phyloP scores from a whole-genome alignment of 2,113 vertebrate species.

The Triplophysa rosa region DNA sequence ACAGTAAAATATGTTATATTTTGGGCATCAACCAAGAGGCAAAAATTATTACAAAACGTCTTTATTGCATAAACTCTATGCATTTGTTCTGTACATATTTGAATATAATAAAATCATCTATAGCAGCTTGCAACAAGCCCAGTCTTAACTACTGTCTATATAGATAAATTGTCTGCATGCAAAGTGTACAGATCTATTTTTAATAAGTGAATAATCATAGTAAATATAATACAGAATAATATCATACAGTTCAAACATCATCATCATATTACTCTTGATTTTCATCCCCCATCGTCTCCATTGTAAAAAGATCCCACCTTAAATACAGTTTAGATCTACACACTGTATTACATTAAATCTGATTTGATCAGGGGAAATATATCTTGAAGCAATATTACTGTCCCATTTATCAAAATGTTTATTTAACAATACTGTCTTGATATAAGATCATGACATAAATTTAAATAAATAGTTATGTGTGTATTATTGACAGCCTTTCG shows the following conservation, averaged over 20 bases:
- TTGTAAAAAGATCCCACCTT: slow-evolving; percentile 16
- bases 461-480: no score
- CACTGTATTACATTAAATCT: background rate
- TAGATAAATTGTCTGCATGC: slow-evolving; percentile 70
- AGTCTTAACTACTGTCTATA: slow-evolving; percentile 73
- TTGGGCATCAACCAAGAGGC: background rate
- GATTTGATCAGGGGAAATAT: background rate
- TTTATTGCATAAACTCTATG: slow-evolving; percentile 95
- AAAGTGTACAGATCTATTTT: slow-evolving; percentile 29
- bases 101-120: slow-evolving; percentile 83
- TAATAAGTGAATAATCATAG: background rate
- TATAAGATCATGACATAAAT: background rate
- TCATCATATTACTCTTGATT: slow-evolving; percentile 4
- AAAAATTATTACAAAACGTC: slow-evolving; percentile 67
- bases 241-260: slow-evolving; percentile 64
- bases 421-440: background rate
- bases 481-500: no score
- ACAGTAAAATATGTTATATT: background rate
- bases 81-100: slow-evolving; percentile 89
- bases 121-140: slow-evolving; percentile 75
- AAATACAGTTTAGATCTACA: background rate
- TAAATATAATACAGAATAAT: slow-evolving; percentile 48
- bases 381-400: background rate
- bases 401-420: background rate
- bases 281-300: background rate